phyloP scores from a whole-genome alignment of 2,797 vertebrate genomes.

The Eulemur rubriventer region DNA sequence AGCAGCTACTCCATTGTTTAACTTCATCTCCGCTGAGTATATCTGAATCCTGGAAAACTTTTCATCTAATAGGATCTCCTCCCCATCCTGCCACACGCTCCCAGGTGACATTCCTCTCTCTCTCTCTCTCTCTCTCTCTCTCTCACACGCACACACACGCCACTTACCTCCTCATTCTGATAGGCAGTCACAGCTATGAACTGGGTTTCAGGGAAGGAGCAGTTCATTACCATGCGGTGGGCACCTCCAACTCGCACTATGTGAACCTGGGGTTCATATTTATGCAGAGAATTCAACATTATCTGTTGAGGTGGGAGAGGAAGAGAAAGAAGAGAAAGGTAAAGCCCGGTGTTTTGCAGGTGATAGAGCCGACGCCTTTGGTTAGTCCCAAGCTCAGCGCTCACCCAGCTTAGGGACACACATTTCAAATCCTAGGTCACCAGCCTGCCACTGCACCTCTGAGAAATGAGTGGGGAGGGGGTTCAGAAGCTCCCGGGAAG shows the following conservation, averaged over 20 bases:
- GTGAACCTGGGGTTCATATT: slow-evolving; percentile 96
- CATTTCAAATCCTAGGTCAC: fast-evolving
- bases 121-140: no score
- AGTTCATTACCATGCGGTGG: slow-evolving; percentile 94
- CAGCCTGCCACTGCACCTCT: background rate
- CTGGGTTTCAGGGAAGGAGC: slow-evolving; percentile 96
- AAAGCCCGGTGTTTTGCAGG: fast-evolving
- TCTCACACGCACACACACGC: background rate
- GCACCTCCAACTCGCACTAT: slow-evolving; percentile 94
- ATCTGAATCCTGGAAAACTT: background rate
- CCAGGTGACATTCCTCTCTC: no score
- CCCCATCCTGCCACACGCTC: background rate
- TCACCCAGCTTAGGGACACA: background rate
- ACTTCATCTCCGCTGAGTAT: background rate
- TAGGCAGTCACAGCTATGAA: slow-evolving; percentile 99
- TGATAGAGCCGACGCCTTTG: fast-evolving
- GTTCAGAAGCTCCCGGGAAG: background rate
- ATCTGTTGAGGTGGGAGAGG: slow-evolving; percentile 86
- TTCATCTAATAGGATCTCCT: background rate
- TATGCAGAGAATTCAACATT: slow-evolving; percentile 96
- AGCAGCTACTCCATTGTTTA: fast-evolving
- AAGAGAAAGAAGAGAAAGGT: background rate
- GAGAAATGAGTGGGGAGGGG: background rate
- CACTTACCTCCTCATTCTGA: slow-evolving; percentile 96
- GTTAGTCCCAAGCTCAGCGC: no score